Evolutionary conservation across 1,140 invertebrate genomes (phyloP), one percentile per base, ranked within the genome.

Genomic region (Kradibia gibbosae): DNA sequence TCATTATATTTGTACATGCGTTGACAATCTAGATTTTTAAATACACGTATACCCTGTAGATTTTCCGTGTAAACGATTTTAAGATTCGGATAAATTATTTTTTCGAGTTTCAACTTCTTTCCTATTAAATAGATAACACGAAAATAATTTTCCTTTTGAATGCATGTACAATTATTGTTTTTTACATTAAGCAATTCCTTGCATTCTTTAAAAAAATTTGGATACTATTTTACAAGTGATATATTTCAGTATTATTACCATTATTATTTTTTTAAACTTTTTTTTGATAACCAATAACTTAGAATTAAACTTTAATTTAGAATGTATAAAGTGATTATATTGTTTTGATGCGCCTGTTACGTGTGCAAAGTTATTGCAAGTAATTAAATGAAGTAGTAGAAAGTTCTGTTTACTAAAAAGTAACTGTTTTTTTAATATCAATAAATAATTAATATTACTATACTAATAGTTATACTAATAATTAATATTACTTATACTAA

Each of bases 91-190:
- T 22, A 25, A 10, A 1, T 5, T n/a, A 25, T 57, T 25, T 10
- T 15, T 57, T 57, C 10, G 0, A 15, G 2, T 7, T 57, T n/a
- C 25, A 13, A 3, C 17, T 62, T 76, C 28, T 1, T 57, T 60
- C 55, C 15, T 25, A 8, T 15, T 42, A 34, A 4, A 1, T 8
- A 48, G 57, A 77, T 60, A 48, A 28, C 22, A 28, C 13, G 17
- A 31, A 45, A 60, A 62, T 22, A 4, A 62, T 50, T 77, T 77
- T 62, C 20, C 75, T n/a, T 65, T 50, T 78, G 25, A 50, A 65
- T 78, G n/a, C 17, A 3, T 39, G 45, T 50, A n/a, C 22, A 10
- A 10, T 10, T 20, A 60, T 57, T 55, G 48, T 60, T 28, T 31
- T 57, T 57, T 39, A 17, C 31, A 31, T 31, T 31, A 7, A 60